Conservation (phyloP, 2,888 invertebrate species). For the Mechanitis mazaeus region DNA sequence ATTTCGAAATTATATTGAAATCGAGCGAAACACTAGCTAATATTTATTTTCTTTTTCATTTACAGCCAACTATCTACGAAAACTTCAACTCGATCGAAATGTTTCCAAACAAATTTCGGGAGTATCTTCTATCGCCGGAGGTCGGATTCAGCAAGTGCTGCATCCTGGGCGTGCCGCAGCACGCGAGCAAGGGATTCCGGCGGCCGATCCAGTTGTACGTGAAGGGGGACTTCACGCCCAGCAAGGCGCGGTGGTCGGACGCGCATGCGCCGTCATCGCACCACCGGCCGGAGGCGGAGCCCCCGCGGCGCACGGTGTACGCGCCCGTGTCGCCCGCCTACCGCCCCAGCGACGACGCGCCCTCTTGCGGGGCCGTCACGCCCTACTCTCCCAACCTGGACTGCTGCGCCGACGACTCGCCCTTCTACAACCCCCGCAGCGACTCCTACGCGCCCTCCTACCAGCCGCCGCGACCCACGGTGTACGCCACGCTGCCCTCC, state of each 20-base stretch:
- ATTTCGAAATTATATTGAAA: too few species aligned
- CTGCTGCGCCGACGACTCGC: constrained; percentile 66
- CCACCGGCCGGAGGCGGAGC: constrained; percentile 75
- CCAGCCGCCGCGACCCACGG: constrained; percentile 69
- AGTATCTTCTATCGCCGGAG: constrained; percentile 91
- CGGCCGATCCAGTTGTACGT: constrained; percentile 85
- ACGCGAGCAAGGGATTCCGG: constrained; percentile 92
- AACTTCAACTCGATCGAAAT: constrained; percentile 91
- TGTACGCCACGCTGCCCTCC: constrained; percentile 70
- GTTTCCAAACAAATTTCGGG: constrained; percentile 94
- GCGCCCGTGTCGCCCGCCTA: constrained; percentile 67
- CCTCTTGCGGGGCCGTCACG: constrained; percentile 72
- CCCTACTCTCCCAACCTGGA: constrained; percentile 71
- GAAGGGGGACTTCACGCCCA: constrained; percentile 79
- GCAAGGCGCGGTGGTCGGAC: constrained; percentile 80
- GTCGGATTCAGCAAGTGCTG: constrained; percentile 95
- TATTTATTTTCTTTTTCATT: constrained; percentile 13
- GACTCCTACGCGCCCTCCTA: constrained; percentile 73
- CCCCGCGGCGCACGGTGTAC: constrained; percentile 72
- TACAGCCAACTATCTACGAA: constrained; percentile 88
- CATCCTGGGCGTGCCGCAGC: constrained; percentile 87
- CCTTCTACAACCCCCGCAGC: constrained; percentile 72
- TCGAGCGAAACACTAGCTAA: too few species aligned
- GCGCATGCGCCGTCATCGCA: constrained; percentile 80
- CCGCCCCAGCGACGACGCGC: constrained; percentile 71